Conservation (phyloP, 2,113 vertebrate species). For the Callionymus lyra region DNA sequence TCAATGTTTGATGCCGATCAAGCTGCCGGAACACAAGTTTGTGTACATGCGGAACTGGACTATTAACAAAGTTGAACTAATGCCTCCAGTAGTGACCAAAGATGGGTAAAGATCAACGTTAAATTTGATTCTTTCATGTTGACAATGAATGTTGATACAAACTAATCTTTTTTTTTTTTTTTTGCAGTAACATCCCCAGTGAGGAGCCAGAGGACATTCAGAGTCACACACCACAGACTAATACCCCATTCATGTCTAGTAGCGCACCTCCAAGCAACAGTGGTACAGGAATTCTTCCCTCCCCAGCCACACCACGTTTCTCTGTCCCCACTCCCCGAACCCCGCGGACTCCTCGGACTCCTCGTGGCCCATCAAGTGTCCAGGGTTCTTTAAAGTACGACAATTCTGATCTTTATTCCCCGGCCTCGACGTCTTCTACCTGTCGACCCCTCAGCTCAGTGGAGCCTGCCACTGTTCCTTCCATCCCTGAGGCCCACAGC, state of each 20-base stretch:
- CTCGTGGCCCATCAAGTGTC: slow-evolving; percentile 88
- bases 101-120: slow-evolving; percentile 70
- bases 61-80: slow-evolving; percentile 87
- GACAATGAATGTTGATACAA: no score
- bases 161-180: slow-evolving; percentile 1
- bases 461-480: slow-evolving; percentile 91
- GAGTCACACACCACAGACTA: slow-evolving; percentile 91
- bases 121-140: no score
- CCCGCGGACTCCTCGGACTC: slow-evolving; percentile 88
- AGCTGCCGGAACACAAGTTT: slow-evolving; percentile 82
- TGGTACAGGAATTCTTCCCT: slow-evolving; percentile 87
- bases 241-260: slow-evolving; percentile 87
- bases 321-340: slow-evolving; percentile 88
- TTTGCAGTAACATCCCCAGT: slow-evolving; percentile 66
- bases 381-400: slow-evolving; percentile 95
- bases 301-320: slow-evolving; percentile 92
- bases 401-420: slow-evolving; percentile 93
- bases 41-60: slow-evolving; percentile 92
- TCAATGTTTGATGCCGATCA: slow-evolving; percentile 85
- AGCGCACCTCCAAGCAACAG: slow-evolving; percentile 94
- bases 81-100: slow-evolving; percentile 82
- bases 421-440: slow-evolving; percentile 93
- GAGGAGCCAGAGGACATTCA: slow-evolving; percentile 93
- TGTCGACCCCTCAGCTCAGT: slow-evolving; percentile 93
- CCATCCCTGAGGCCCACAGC: slow-evolving; percentile 95